Percentiles rank a stretch among this genome's conserved stretches.
phyloP scores from a whole-genome alignment of 2,113 vertebrate species.

The Heptranchias perlo region DNA sequence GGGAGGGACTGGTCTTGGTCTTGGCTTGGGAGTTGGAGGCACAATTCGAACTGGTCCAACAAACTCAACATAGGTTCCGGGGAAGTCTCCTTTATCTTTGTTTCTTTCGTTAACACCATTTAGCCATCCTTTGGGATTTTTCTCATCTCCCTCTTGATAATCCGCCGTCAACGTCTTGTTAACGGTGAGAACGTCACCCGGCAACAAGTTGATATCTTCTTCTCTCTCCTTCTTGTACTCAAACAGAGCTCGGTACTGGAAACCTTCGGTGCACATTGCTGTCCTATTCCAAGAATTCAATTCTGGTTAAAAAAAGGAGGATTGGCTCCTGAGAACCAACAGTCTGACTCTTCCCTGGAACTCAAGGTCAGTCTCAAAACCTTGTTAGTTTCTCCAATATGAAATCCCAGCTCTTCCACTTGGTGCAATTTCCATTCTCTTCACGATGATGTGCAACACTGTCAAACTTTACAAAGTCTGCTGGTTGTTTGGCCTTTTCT shows the following conservation, averaged over 20 bases:
- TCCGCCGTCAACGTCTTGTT: conserved; percentile 51
- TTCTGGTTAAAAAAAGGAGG: not conserved
- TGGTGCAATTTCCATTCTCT: not conserved
- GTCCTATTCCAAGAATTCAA: not conserved
- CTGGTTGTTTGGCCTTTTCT: not conserved
- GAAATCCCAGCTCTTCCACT: not conserved
- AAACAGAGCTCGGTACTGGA: conserved; percentile 69
- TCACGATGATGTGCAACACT: not conserved
- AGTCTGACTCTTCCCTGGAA: not conserved
- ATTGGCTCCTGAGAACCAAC: not conserved
- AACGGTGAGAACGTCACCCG: conserved; percentile 65
- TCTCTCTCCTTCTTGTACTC: conserved; percentile 66
- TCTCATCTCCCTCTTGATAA: conserved; percentile 65
- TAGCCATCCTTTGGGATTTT: conserved; percentile 48
- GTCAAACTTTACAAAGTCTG: not conserved
- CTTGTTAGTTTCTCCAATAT: not conserved
- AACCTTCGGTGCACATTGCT: conserved; percentile 62
- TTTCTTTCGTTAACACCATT: conserved; percentile 65
- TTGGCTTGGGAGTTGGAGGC: conserved; percentile 49
- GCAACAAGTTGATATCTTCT: conserved; percentile 67
- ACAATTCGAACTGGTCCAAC: conserved; percentile 52
- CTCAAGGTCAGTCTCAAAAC: not conserved
- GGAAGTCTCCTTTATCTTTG: conserved; percentile 70
- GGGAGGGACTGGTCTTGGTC: conserved; percentile 57
- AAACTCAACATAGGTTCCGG: conserved; percentile 72